Conservation (phyloP, 1,140 invertebrate genomes). For the Venturia canescens region DNA sequence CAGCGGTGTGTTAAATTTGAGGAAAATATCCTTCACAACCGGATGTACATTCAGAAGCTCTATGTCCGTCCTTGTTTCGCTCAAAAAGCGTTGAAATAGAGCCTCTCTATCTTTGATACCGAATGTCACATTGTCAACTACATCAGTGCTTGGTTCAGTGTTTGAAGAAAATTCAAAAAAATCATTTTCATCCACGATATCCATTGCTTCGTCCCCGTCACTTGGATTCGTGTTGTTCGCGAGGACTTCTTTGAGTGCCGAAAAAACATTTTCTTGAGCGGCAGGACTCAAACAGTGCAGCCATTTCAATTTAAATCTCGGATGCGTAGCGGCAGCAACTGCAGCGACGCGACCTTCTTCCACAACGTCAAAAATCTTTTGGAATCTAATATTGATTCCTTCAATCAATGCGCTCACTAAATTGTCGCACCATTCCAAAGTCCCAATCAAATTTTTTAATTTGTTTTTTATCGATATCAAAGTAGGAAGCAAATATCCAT, state of each 20-base stretch:
- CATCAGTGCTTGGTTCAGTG: neutral
- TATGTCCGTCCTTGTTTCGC: too few relatives aligned
- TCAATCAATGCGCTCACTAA: neutral
- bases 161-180: constrained; percentile 27
- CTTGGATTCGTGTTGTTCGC: neutral
- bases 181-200: neutral
- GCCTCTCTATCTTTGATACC: too few relatives aligned
- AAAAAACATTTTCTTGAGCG: constrained; percentile 2
- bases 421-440: neutral
- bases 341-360: constrained; percentile 4
- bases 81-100: too few relatives aligned
- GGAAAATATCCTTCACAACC: constrained; percentile 42
- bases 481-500: neutral
- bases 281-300: neutral
- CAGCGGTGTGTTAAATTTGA: constrained; percentile 48
- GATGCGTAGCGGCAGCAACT: constrained; percentile 26
- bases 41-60: constrained; percentile 37
- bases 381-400: constrained; percentile 18
- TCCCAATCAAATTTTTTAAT: constrained; percentile 17
- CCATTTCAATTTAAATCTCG: constrained; percentile 26
- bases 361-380: constrained; percentile 14
- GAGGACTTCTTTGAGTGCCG: neutral
- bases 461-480: constrained; percentile 27
- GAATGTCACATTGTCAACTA: too few relatives aligned
- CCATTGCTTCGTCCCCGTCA: neutral